Evolutionary conservation across 2,888 invertebrate species (phyloP).

Genomic region (Muscina levida): DNA sequence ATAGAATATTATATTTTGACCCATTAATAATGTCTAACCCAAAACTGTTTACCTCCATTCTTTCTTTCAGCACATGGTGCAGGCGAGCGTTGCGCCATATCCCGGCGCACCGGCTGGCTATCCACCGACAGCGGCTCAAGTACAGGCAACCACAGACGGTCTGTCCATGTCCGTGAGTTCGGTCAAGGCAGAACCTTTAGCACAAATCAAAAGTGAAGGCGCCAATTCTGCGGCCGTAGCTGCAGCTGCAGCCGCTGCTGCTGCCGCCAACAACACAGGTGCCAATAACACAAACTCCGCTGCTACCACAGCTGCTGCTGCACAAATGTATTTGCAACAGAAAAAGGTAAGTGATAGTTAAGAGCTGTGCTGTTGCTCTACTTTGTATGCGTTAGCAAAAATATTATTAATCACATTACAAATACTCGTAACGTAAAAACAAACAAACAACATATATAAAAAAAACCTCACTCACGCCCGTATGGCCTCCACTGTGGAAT

Average conservation of each 20-base stretch:
- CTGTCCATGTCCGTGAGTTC: slow-evolving; percentile 77
- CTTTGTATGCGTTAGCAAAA: slow-evolving; percentile 40
- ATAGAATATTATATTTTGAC: too few relatives aligned
- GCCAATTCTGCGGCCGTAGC: slow-evolving; percentile 70
- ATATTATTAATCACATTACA: slow-evolving; percentile 35
- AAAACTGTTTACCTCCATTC: too few relatives aligned
- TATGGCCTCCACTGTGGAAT: slow-evolving; percentile 38
- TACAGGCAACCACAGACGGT: slow-evolving; percentile 77
- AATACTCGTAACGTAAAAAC: neutral
- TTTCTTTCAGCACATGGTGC: slow-evolving; percentile 79
- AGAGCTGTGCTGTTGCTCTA: slow-evolving; percentile 33
- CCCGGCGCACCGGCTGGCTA: slow-evolving; percentile 79
- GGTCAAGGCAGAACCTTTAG: slow-evolving; percentile 76
- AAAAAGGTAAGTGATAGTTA: slow-evolving; percentile 75
- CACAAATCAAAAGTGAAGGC: slow-evolving; percentile 76
- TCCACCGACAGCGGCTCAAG: slow-evolving; percentile 77
- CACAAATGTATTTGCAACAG: slow-evolving; percentile 78
- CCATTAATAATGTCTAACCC: too few relatives aligned
- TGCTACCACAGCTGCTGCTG: slow-evolving; percentile 70
- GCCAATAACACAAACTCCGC: slow-evolving; percentile 62
- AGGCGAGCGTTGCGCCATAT: slow-evolving; percentile 79
- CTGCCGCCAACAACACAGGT: slow-evolving; percentile 63
- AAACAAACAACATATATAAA: neutral
- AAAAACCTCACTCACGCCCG: slow-evolving; percentile 34
- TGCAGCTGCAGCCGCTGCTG: slow-evolving; percentile 71